Evolutionary conservation across 2,888 invertebrate species (phyloP), one percentile per base, ranked within the genome.

Genomic region (Oligia latruncula): DNA sequence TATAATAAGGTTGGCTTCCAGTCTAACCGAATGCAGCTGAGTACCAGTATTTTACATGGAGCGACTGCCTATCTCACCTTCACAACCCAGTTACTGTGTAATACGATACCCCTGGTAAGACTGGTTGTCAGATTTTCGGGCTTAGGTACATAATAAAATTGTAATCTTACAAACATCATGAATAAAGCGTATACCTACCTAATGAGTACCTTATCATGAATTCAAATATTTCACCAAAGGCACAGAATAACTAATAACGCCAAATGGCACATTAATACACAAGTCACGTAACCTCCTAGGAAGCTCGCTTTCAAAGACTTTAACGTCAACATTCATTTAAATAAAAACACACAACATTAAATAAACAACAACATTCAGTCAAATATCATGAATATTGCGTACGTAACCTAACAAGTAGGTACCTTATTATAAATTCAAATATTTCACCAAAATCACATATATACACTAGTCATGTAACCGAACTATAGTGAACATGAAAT

Each of bases 401-500:
- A 64, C 0, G 9, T n/a, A 52, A 4, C 29, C 40, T 43, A 64
- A 52, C 43, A 46, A 9, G 6, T 77, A 46, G 5, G 6, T 77
- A 49, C 4, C 20, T 15, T 71, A 20, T 20, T 29, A 29, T 60
- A n/a, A 13, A 73, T 29, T 35, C 40, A 23, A 65, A 60, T 62
- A 81, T 49, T 52, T 82, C 15, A 80, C n/a, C 40, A 58, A 20
- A 73, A 64, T 15, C 20, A 49, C 58, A 46, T 65, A 58, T 15
- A 66, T 75, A 65, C 11, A 40, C 23, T 23, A 71, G 29, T 65
- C 74, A 52, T 76, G 64, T 62, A 72, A 68, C 68, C 17, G 9
- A 74, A 77, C 43, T 40, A 29, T 40, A 70, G 13, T 55, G 35
- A 75, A 82, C 60, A 62, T 70, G 17, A 68, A 78, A 70, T 77